A percentile compares a stretch with the other conserved stretches of the same genome.
Evolutionary conservation across 2,888 invertebrate genomes (phyloP).

Genomic region (Subacronicta megacephala): DNA sequence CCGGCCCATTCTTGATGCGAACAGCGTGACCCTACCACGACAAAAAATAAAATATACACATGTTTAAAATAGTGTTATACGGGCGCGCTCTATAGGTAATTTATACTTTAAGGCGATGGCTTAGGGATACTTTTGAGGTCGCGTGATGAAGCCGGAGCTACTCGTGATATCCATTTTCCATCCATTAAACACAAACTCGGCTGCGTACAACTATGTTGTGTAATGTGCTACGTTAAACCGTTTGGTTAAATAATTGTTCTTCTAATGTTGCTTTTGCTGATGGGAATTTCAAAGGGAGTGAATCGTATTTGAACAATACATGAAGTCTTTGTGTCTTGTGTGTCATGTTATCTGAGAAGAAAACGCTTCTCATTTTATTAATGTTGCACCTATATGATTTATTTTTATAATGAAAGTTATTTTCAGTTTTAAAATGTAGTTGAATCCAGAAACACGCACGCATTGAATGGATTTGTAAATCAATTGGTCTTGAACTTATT

Average conservation of each 20-base stretch:
- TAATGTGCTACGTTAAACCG: slow-evolving; percentile 28
- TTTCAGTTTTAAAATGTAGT: too few relatives aligned
- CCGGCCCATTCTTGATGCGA: too few relatives aligned
- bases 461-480: too few relatives aligned
- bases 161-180: slow-evolving; percentile 57
- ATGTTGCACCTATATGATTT: too few relatives aligned
- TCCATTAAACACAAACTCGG: slow-evolving; percentile 54
- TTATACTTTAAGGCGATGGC: slow-evolving; percentile 12
- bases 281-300: background rate
- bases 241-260: slow-evolving; percentile 37
- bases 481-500: too few relatives aligned
- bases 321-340: background rate
- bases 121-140: slow-evolving; percentile 55
- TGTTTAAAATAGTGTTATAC: too few relatives aligned
- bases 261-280: slow-evolving; percentile 13
- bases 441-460: too few relatives aligned
- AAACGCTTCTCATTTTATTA: too few relatives aligned
- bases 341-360: too few relatives aligned
- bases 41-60: too few relatives aligned
- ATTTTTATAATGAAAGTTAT: too few relatives aligned
- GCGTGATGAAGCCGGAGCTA: slow-evolving; percentile 46
- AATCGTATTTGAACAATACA: background rate
- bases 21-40: too few relatives aligned
- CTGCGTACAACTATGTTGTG: slow-evolving; percentile 47
- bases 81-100: slow-evolving; percentile 15